A percentile compares a stretch with the other conserved stretches of the same genome.
These are phyloP conservation scores for Nothoprocta pentlandii DNA, from an alignment of 2,113 vertebrate species.

Conservation along the genomic window DNA sequence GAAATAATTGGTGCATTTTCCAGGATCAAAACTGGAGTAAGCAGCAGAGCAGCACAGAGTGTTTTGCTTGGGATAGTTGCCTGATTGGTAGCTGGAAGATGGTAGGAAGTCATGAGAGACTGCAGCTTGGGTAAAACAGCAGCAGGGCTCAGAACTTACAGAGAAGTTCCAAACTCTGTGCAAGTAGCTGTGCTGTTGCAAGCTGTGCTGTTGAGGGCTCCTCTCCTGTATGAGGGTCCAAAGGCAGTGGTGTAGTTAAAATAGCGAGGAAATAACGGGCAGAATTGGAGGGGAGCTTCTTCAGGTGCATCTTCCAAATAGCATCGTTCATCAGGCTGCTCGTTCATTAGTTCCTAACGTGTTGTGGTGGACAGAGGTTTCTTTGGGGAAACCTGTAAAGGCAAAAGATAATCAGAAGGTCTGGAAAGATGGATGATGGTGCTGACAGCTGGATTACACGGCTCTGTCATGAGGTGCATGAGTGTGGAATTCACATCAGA, in stretches of 20 bases:
- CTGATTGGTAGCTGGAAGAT: neutral
- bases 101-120: neutral
- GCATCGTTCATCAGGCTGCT: neutral
- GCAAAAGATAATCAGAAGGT: neutral
- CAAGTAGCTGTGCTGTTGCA: neutral
- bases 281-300: neutral
- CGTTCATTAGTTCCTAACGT: conserved; percentile 21
- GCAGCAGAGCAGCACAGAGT: neutral
- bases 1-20: neutral
- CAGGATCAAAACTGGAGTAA: neutral
- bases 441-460: neutral
- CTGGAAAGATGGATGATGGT: conserved; percentile 29
- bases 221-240: neutral
- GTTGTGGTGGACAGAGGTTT: neutral
- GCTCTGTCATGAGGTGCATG: neutral
- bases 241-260: neutral
- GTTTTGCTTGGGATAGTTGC: neutral
- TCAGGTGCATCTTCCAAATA: neutral
- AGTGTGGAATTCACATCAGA: neutral
- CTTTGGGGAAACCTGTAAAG: neutral
- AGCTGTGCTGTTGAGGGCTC: neutral
- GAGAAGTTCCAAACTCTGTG: neutral
- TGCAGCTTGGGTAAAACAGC: neutral
- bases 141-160: neutral
- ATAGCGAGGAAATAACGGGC: neutral